Percentiles rank a stretch among this genome's conserved stretches.
phyloP scores from a whole-genome alignment of 64 coral and sea anemone genomes.

The Actinia tenebrosa region DNA sequence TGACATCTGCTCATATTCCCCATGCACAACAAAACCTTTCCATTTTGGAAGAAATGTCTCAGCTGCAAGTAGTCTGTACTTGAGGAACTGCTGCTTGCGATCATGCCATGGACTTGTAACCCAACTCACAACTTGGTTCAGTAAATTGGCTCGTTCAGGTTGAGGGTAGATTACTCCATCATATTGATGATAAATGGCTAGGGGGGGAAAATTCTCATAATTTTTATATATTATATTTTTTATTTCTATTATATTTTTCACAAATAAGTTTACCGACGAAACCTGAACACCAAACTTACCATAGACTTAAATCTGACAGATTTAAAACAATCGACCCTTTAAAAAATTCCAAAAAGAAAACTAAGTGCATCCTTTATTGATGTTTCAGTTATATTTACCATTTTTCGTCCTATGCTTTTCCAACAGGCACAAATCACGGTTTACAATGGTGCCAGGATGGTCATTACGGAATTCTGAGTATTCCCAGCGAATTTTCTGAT shows the following conservation, averaged over 20 bases:
- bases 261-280: too few relatives aligned
- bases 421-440: neutral
- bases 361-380: neutral
- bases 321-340: too few relatives aligned
- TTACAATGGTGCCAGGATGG: neutral
- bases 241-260: too few relatives aligned
- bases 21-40: slow-evolving; percentile 39
- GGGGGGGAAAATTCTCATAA: neutral
- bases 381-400: neutral
- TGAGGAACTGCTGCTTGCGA: neutral
- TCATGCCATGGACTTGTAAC: neutral
- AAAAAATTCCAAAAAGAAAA: too few relatives aligned
- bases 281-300: too few relatives aligned
- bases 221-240: too few relatives aligned
- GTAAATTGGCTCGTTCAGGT: neutral
- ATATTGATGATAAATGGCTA: slow-evolving; percentile 39
- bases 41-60: slow-evolving; percentile 39
- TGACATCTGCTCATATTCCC: slow-evolving; percentile 16
- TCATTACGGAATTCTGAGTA: neutral
- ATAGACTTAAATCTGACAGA: too few relatives aligned
- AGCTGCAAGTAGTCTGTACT: neutral
- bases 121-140: neutral
- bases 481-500: neutral
- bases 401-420: neutral
- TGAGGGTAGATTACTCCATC: slow-evolving; percentile 43